Conservation (phyloP, 2,888 invertebrate species). For the Calameuta idolon region DNA sequence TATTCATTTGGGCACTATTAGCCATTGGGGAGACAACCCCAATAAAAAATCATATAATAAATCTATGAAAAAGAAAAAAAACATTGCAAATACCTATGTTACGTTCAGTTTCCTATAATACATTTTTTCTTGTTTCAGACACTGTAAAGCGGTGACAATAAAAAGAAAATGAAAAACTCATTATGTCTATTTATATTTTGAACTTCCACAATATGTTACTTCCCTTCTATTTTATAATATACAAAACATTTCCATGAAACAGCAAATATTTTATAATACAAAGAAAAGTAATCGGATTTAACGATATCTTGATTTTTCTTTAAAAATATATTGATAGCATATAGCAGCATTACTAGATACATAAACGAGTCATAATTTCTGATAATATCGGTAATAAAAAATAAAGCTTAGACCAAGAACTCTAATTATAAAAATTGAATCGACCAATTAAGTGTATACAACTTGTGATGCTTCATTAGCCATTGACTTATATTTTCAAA, state of each 20-base stretch:
- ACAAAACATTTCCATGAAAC: background rate
- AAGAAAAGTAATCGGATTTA: background rate
- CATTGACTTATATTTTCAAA: background rate
- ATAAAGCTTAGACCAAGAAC: background rate
- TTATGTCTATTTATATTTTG: background rate
- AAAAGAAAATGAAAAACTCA: conserved; percentile 3
- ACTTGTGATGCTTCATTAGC: background rate
- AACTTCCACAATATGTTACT: background rate
- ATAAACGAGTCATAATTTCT: background rate
- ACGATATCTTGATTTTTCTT: background rate
- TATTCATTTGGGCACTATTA: conserved; percentile 39
- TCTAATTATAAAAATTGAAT: background rate
- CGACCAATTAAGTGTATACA: background rate
- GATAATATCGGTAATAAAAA: background rate
- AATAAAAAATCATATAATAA: conserved; percentile 64
- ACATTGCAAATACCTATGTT: too few relatives aligned
- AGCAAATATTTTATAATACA: background rate
- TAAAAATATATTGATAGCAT: background rate
- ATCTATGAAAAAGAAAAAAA: background rate
- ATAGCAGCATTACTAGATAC: background rate
- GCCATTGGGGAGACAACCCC: conserved; percentile 70
- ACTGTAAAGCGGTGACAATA: background rate
- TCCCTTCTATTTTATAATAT: background rate
- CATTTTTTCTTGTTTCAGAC: background rate
- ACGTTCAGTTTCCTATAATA: background rate